A percentile compares a stretch with the other conserved stretches of the same genome.
Conservation (phyloP, 2,888 invertebrate genomes). For the Hypena proboscidalis region DNA sequence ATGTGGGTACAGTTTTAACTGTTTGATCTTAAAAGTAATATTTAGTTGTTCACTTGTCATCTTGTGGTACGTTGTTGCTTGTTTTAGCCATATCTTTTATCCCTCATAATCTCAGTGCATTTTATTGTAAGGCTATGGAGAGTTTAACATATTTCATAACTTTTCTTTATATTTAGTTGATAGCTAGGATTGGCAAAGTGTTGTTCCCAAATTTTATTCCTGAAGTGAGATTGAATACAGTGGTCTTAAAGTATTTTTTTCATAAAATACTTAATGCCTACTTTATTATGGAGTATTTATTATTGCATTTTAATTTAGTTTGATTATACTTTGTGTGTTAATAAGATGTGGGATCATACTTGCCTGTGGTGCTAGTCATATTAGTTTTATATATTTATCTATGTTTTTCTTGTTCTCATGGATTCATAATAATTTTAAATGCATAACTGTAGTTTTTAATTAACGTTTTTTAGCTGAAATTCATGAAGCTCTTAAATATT, state of each 20-base stretch:
- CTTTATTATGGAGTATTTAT: constrained; percentile 31
- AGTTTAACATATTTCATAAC: constrained; percentile 17
- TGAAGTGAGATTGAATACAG: constrained; percentile 5
- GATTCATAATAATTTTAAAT: constrained; percentile 16
- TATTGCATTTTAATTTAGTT: constrained; percentile 44
- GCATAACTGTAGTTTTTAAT: constrained; percentile 15
- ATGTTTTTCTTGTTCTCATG: constrained; percentile 4
- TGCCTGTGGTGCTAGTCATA: constrained; percentile 63
- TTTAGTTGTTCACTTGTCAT: constrained; percentile 21
- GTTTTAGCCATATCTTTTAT: constrained; percentile 19
- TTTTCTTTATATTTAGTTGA: constrained; percentile 17
- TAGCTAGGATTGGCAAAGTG: neutral
- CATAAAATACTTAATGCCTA: neutral
- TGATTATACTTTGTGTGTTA: constrained; percentile 19
- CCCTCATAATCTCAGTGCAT: constrained; percentile 11
- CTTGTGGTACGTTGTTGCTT: constrained; percentile 27
- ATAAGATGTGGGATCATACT: constrained; percentile 30
- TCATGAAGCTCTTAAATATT: constrained; percentile 5
- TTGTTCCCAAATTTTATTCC: neutral
- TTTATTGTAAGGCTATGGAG: constrained; percentile 17
- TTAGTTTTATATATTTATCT: constrained; percentile 28
- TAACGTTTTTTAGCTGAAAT: constrained; percentile 5
- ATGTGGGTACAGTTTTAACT: constrained; percentile 58
- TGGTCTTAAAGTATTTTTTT: neutral
- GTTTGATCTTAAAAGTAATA: constrained; percentile 25